Base-by-base conservation (phyloP, 2,113 vertebrate genomes). In the Silurus meridionalis region DNA sequence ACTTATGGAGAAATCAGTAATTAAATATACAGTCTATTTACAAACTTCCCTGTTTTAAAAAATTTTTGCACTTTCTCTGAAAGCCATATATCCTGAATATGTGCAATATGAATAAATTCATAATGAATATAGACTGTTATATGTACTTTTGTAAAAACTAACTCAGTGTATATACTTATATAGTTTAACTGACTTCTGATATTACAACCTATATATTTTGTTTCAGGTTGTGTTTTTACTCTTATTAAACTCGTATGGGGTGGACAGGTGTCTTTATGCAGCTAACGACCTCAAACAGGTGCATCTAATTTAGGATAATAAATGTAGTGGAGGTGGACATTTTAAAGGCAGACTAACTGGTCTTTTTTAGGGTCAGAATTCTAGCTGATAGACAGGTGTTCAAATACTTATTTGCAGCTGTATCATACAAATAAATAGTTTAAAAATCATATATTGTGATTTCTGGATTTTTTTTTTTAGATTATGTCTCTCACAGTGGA, bases 1-100 rank as follows among this genome's bases (percentile, higher is more conserved):
- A n/a, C 84, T 90, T 87, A 89, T 88, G 88, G 81, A 80, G 83
- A 89, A 81, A 90, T 90, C 91, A 87, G 88, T 91, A 90, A 85
- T 85, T 80, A 61, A 90, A 90, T 80, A 60, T 55, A 78, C 74
- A 80, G 15, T 60, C 55, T 2, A 58, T 80, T 55, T 28, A 80
- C 15, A 78, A 78, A n/a, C 52, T 14, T 55, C 13, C 21, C 7
- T n/a, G 74, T 14, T 37, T 37, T 75, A 53, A 75, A 75, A 72
- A 74, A 10, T 50, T 8, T 8, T 75, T n/a, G 5, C 53, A 55
- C 23, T n/a, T 55, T 57, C 52, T 57, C 15, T 78, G n/a, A 17
- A 28, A 13, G 2, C 52, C 53, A 4, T 57, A 75, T 66, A 63
- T 6, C 5, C 15, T 58, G 17, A n/a, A 64, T 1, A 37, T 69